Evolutionary conservation across 2,888 invertebrate species (phyloP), one percentile per base, ranked within the genome.

Genomic region (Scelioninae gen. 1): DNA sequence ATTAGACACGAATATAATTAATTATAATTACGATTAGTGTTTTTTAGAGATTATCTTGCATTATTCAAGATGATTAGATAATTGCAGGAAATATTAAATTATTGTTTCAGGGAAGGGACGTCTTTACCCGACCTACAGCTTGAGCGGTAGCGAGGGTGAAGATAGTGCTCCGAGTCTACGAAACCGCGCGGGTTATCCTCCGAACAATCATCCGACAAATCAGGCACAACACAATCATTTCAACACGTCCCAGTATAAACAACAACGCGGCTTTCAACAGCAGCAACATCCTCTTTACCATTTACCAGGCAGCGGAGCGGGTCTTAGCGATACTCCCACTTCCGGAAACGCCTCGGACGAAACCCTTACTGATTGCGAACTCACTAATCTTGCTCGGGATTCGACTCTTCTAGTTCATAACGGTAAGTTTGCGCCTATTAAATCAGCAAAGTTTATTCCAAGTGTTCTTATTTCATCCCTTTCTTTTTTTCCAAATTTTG

Each of bases 291-390:
- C 92, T 62, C 85, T 91, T 53, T 91, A 92, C 88, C 92, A 92
- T 91, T 90, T 92, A 93, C 92, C 93, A 88, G 88, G 92, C 89
- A 90, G 89, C 76, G 91, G 90, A 45, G 94, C 94, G 85, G 94
- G 95, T 89, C 94, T 96, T 88, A 95, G 96, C 92, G 95, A 96
- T 93, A 96, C 96, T 91, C 96, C 96, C 85, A 96, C 96, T 53
- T 96, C 96, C 85, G 96, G 96, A 92, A 96, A 96, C 95, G 96
- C 96, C 85, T 96, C 96, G 85, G 96, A 96, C 95, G 96, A 96
- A 49, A 96, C 96, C 31, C 94, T 96, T 89, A 96, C 96, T 43
- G 97, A 96, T 93, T 96, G 96, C 23, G 97, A 97, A 93, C 94
- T 96, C 91, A 96, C 96, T 88, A 92, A 92, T 79, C 94, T 96